Conservation (phyloP, 2,797 vertebrate species). For the Centroberyx gerrardi region DNA sequence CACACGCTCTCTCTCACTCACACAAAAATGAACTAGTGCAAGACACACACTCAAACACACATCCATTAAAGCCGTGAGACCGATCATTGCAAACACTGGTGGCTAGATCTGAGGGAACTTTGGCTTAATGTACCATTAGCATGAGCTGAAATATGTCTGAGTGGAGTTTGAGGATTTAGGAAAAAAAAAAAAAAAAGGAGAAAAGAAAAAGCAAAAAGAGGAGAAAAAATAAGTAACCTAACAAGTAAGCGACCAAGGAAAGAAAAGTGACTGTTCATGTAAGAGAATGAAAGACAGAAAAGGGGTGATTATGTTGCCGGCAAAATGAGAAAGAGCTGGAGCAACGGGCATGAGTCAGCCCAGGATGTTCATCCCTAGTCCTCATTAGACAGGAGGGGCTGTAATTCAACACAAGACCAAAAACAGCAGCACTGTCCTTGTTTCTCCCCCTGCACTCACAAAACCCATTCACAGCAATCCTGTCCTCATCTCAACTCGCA, state of each 20-base stretch:
- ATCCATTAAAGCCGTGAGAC: slow-evolving; percentile 60
- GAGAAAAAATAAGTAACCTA: slow-evolving; percentile 9
- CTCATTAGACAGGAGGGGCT: slow-evolving; percentile 52
- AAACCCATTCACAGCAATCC: slow-evolving; percentile 45
- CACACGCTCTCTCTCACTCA: slow-evolving; percentile 42
- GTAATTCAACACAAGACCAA: slow-evolving; percentile 28
- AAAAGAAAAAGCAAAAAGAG: not conserved
- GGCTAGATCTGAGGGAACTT: slow-evolving; percentile 60
- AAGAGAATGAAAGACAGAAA: slow-evolving; percentile 30
- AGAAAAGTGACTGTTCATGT: slow-evolving; percentile 1
- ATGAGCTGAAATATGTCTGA: slow-evolving; percentile 52
- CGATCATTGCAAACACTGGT: slow-evolving; percentile 55
- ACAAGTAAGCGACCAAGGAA: not conserved
- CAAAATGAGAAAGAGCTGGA: slow-evolving; percentile 18
- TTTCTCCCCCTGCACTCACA: slow-evolving; percentile 1
- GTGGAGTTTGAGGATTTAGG: slow-evolving; percentile 48
- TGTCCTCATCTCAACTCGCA: slow-evolving; percentile 54
- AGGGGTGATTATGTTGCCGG: slow-evolving; percentile 48
- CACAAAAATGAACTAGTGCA: slow-evolving; percentile 32
- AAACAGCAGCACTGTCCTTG: slow-evolving; percentile 28
- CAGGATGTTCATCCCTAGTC: slow-evolving; percentile 28
- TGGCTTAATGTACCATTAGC: slow-evolving; percentile 77
- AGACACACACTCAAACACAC: slow-evolving; percentile 45
- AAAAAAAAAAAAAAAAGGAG: slow-evolving; percentile 12
- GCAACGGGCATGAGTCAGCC: slow-evolving; percentile 47